Evolutionary conservation across 2,888 invertebrate genomes (phyloP), one percentile per base, ranked within the genome.

Genomic region (Oscheius sp.): DNA sequence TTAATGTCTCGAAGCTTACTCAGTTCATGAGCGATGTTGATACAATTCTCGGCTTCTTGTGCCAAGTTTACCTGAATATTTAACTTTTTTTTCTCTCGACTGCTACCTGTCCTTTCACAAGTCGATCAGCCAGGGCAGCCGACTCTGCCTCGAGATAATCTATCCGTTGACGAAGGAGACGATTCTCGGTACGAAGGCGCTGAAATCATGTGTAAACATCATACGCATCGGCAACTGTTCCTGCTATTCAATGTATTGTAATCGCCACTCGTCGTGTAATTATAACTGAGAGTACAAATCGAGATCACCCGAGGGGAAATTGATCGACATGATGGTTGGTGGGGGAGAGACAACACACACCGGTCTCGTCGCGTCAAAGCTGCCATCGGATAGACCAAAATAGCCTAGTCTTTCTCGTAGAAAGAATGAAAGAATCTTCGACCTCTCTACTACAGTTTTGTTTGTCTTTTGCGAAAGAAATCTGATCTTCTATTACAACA

Each of bases 91-190:
- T n/a, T n/a, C n/a, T n/a, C n/a, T n/a, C n/a, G n/a, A n/a, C n/a
- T n/a, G n/a, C n/a, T 63, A 84, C 84, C 75, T 85, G 85, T 70
- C 84, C 84, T 32, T 81, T 77, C 63, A 85, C 80, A 73, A 96
- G 89, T 68, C 94, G 90, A 87, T 95, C 95, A 0, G 98, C 98
- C 70, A 98, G 88, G 65, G 94, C 93, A 4, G 94, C 93, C 63
- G 94, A 95, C 80, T 89, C 89, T 85, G 88, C 94, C 87, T 98
- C 98, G 64, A 98, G 89, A 75, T 95, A 91, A 85, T 96, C 96
- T 77, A 95, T 95, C 68, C 95, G 90, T 86, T 97, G 95, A 74
- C 94, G 91, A n/a, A 98, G 89, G 64, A 97, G 90, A 75, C 94
- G 91, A 87, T 98, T 98, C 88, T 98, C 98, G 75, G 95, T 94